Evolutionary conservation across 1,140 invertebrate species (phyloP), one percentile per base, ranked within the genome.

Genomic region (Lordiphosa clarofinis): DNA sequence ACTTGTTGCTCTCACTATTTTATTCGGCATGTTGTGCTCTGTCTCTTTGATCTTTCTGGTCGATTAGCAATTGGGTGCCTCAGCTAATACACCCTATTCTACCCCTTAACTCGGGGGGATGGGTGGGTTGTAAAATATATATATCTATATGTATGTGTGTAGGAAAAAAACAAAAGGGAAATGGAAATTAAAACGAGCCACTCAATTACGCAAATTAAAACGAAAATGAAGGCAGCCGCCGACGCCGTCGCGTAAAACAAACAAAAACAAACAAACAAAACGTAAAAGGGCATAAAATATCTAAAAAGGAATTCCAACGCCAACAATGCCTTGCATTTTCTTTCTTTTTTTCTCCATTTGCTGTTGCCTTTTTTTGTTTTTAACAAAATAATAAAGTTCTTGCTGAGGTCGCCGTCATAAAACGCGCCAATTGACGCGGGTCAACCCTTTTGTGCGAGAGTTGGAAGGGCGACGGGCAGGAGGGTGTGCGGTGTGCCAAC

Each of bases 201-300:
- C 76, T 82, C 78, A 82, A 82, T 82, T 82, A 82, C 72, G 78
- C 78, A 82, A 82, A 82, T 82, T 82, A 82, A 82, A 84, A 84
- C 43, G 67, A 76, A 74, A 81, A 72, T 72, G 72, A 82, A 61
- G 71, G 56, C 62, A 75, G 21, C 21, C 24, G 43, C 24, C 11
- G 28, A 8, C 28, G 55, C 54, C 24, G 43, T 28, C 11, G 66
- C 75, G 52, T 52, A 40, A 62, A 47, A 49, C 57, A 74, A 81
- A 74, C 52, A 74, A 60, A 72, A 61, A 65, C 28, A 42, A 40
- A 52, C 39, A 36, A 47, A 43, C 4, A 31, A 21, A 38, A 28
- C 39, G 43, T 46, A 46, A 52, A 47, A 46, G 31, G 46, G 38
- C 63, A 61, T 54, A 35, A 60, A 62, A 67, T 59, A 33, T 60